Percentiles rank a stretch among this genome's conserved stretches.
These are phyloP conservation scores for Scrobipalpa atriplicella DNA, from an alignment of 2,888 invertebrate genomes.

Conservation along the genomic window DNA sequence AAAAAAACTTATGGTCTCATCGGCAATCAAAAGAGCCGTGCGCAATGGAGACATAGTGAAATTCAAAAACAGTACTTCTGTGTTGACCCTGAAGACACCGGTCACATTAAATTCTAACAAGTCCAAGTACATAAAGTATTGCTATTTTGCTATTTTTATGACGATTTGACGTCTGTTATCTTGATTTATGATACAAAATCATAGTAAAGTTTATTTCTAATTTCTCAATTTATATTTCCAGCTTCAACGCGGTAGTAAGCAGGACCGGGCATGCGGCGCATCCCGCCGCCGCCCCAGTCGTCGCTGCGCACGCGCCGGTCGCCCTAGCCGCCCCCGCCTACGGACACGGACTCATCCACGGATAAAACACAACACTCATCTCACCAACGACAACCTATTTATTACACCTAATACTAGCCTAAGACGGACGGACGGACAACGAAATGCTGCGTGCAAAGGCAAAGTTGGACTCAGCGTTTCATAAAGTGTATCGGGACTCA, in stretches of 20 bases:
- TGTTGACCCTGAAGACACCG: constrained; percentile 83
- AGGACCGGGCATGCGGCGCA: constrained; percentile 81
- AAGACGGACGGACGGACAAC: constrained; percentile 69
- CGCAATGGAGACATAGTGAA: constrained; percentile 85
- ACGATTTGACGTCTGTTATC: too few relatives aligned
- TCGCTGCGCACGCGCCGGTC: constrained; percentile 42
- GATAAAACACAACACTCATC: constrained; percentile 49
- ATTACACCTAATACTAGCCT: constrained; percentile 65
- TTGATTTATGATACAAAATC: too few relatives aligned
- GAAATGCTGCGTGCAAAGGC: constrained; percentile 53
- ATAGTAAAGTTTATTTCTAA: not conserved
- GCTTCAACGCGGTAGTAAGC: constrained; percentile 84
- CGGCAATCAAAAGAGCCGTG: constrained; percentile 84
- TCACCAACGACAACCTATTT: constrained; percentile 60
- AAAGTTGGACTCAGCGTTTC: constrained; percentile 24
- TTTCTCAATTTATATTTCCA: constrained; percentile 45
- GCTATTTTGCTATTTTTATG: too few relatives aligned
- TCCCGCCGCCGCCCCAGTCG: constrained; percentile 60
- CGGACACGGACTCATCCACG: constrained; percentile 64
- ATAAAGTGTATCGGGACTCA: constrained; percentile 72
- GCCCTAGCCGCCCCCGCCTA: constrained; percentile 65
- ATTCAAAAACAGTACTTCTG: constrained; percentile 86
- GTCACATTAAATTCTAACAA: constrained; percentile 84
- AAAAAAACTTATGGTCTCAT: constrained; percentile 59
- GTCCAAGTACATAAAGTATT: too few relatives aligned